Conservation (phyloP, 2,888 invertebrate genomes). For the Deilephila elpenor region DNA sequence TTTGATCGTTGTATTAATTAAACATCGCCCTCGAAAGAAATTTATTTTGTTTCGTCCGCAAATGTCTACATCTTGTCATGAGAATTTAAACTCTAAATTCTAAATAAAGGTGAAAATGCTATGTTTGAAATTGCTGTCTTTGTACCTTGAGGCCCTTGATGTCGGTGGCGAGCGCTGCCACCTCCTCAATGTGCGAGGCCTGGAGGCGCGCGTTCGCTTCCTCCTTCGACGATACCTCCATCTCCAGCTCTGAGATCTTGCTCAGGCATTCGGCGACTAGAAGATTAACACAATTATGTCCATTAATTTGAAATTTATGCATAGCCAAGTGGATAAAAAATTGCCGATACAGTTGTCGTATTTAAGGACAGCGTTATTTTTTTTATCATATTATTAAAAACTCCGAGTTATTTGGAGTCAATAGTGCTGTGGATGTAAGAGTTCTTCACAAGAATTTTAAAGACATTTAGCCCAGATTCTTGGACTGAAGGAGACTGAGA, state of each 20-base stretch:
- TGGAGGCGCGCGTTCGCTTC: slow-evolving; percentile 80
- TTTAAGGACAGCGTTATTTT: too few species aligned
- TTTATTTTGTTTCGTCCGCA: background rate
- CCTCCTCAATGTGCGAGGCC: slow-evolving; percentile 75
- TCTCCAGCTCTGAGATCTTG: slow-evolving; percentile 84
- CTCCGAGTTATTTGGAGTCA: too few species aligned
- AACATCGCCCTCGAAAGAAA: background rate
- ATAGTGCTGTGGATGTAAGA: too few species aligned
- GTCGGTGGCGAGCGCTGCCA: slow-evolving; percentile 71
- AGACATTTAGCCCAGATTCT: background rate
- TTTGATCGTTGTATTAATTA: background rate
- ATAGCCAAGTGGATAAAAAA: background rate
- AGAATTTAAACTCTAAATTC: background rate
- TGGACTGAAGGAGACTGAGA: too few species aligned
- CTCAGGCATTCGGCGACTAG: slow-evolving; percentile 85
- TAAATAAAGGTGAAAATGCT: too few species aligned
- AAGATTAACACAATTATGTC: slow-evolving; percentile 38
- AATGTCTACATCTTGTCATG: background rate
- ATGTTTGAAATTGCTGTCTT: too few species aligned
- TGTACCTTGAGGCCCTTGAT: slow-evolving; percentile 78
- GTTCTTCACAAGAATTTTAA: background rate
- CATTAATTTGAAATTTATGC: background rate
- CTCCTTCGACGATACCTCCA: slow-evolving; percentile 81
- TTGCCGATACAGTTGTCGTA: background rate
- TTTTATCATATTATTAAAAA: background rate